Percentiles rank a stretch among this genome's conserved stretches.
phyloP scores from a whole-genome alignment of 2,888 invertebrate species.

The Apocheima hispidaria region DNA sequence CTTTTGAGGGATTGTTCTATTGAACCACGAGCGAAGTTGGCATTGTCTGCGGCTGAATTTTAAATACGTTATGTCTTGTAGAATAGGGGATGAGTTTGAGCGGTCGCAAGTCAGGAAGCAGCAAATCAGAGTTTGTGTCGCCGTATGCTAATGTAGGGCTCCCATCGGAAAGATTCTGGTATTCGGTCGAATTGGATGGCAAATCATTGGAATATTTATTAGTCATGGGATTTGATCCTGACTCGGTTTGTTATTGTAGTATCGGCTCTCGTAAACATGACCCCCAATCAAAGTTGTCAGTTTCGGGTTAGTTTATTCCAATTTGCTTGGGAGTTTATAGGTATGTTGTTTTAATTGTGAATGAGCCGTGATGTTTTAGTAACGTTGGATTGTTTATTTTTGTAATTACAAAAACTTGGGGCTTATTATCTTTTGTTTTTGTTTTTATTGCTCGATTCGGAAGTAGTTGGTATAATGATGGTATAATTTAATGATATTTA shows the following conservation, averaged over 20 bases:
- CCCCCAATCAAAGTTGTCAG: slow-evolving; percentile 41
- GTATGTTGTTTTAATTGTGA: slow-evolving; percentile 28
- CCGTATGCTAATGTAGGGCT: slow-evolving; percentile 75
- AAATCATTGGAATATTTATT: slow-evolving; percentile 83
- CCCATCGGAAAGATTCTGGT: slow-evolving; percentile 79
- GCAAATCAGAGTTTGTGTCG: slow-evolving; percentile 55
- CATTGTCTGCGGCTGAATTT: slow-evolving; percentile 38
- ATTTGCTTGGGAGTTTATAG: slow-evolving; percentile 27
- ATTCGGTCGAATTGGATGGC: slow-evolving; percentile 74
- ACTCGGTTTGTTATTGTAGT: slow-evolving; percentile 58
- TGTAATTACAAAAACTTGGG: not conserved
- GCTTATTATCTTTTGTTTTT: slow-evolving; percentile 1
- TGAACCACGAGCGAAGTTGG: slow-evolving; percentile 51
- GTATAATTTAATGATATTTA: not conserved
- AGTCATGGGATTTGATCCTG: slow-evolving; percentile 68
- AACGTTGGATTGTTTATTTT: slow-evolving; percentile 13
- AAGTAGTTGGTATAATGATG: slow-evolving; percentile 6
- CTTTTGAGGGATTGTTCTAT: slow-evolving; percentile 71
- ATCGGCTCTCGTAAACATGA: slow-evolving; percentile 55
- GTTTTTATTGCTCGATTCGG: slow-evolving; percentile 17
- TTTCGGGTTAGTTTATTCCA: slow-evolving; percentile 40
- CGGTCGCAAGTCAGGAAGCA: slow-evolving; percentile 26
- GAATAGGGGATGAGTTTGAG: slow-evolving; percentile 42
- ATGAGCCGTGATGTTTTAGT: slow-evolving; percentile 18
- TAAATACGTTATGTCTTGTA: slow-evolving; percentile 42